Evolutionary conservation across 2,797 vertebrate species (phyloP).

Genomic region (Crax fasciolata): DNA sequence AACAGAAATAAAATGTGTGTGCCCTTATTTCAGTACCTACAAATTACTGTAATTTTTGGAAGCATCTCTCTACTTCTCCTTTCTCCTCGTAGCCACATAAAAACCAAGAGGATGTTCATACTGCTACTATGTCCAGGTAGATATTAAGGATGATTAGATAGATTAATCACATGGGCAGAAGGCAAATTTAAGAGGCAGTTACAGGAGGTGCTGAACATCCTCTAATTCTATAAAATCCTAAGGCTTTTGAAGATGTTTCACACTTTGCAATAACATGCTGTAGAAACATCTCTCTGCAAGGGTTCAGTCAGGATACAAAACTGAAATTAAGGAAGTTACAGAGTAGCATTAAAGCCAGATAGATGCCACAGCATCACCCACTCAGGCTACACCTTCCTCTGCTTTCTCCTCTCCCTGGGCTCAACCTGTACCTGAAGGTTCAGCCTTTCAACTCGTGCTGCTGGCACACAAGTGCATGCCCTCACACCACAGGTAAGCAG

Average conservation of each 20-base stretch:
- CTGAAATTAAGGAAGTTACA: slow-evolving; percentile 34
- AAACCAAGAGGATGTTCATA: slow-evolving; percentile 50
- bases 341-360: background rate
- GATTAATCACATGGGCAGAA: slow-evolving; percentile 56
- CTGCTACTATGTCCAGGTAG: slow-evolving; percentile 49
- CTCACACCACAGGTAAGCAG: background rate
- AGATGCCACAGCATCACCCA: background rate
- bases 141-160: slow-evolving; percentile 52
- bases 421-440: background rate
- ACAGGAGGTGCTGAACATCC: slow-evolving; percentile 4
- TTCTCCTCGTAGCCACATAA: slow-evolving; percentile 23
- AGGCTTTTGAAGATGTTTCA: slow-evolving; percentile 18
- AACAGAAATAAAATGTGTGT: slow-evolving; percentile 73
- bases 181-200: slow-evolving; percentile 57
- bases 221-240: slow-evolving; percentile 44
- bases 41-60: slow-evolving; percentile 79
- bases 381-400: background rate
- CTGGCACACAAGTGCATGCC: fast-evolving
- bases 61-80: slow-evolving; percentile 47
- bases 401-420: background rate
- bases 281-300: slow-evolving; percentile 37
- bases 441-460: background rate
- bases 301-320: slow-evolving; percentile 20
- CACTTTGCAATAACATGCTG: slow-evolving; percentile 17
- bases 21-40: slow-evolving; percentile 78